Evolutionary conservation across 2,797 vertebrate genomes (phyloP), one percentile per base, ranked within the genome.

Genomic region (Oreortyx pictus): DNA sequence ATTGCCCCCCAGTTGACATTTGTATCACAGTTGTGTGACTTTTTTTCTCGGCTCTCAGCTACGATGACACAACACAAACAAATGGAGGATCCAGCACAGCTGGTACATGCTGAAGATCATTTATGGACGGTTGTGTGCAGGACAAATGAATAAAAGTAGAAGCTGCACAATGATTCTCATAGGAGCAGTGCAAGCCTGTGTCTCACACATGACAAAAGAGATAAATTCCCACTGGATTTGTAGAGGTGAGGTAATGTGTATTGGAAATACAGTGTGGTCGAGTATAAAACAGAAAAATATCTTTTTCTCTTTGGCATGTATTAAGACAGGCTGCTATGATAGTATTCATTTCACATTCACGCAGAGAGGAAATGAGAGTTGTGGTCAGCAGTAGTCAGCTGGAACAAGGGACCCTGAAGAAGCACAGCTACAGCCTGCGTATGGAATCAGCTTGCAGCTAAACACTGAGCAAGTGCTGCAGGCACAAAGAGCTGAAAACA

Each of bases 361-460:
- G 22, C n/a, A 62, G 91, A 92, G 64, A 91, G 91, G 93, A 96
- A 96, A 91, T 95, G 71, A 93, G 79, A 87, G 33, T 61, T 94
- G 89, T 67, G 95, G 96, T 91, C 91, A 92, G 85, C 77, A 76
- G 72, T 19, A 72, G 56, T 35, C 10, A 0, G 29, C 83, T 91
- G 68, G 41, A 92, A 75, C 52, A 87, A 84, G 83, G 67, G 88
- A 93, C 82, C 31, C 49, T 85, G 81, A 57, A 82, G 56, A 84
- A 88, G 49, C 6, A 0, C 65, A 62, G 77, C 80, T 79, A 44
- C 50, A 57, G 46, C 27, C 91, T 91, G 31, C 16, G 5, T n/a
- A 65, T 89, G 71, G 56, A 33, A 92, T 88, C 83, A 71, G 60
- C 74, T 94, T 93, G 74, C 60, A 79, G 64, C 86, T 78, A 71